Conservation (phyloP, 2,888 invertebrate genomes). For the Odontocerum albicorne region DNA sequence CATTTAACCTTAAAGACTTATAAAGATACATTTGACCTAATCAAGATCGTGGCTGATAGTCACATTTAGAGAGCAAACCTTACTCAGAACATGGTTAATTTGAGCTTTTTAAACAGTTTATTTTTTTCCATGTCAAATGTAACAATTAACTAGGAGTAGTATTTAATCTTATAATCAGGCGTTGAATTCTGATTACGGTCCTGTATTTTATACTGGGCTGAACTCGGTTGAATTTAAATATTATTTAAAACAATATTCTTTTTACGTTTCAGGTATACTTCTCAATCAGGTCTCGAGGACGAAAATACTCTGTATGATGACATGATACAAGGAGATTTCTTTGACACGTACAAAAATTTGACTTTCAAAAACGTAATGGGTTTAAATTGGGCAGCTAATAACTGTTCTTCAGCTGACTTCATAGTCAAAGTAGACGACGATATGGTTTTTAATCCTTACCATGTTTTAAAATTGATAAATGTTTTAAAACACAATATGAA, state of each 20-base stretch:
- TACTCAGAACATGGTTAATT: too few species aligned
- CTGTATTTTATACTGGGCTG: too few species aligned
- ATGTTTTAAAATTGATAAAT: conserved; percentile 52
- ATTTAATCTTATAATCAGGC: too few species aligned
- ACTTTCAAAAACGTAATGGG: conserved; percentile 76
- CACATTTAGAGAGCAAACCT: too few species aligned
- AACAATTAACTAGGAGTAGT: too few species aligned
- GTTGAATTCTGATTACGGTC: too few species aligned
- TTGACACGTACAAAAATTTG: conserved; percentile 68
- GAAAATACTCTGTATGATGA: conserved; percentile 69
- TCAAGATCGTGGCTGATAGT: too few species aligned
- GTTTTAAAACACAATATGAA: conserved; percentile 43
- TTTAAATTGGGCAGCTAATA: conserved; percentile 61
- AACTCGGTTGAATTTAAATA: conserved; percentile 54
- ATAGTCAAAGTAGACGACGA: conserved; percentile 83
- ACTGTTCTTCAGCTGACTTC: conserved; percentile 58
- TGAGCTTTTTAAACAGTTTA: too few species aligned
- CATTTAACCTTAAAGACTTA: too few species aligned
- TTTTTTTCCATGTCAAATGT: too few species aligned
- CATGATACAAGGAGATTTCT: conserved; percentile 71
- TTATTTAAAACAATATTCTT: too few species aligned
- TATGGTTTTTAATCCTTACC: conserved; percentile 69
- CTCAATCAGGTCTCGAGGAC: conserved; percentile 59
- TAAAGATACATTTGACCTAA: too few species aligned
- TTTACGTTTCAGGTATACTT: conserved; percentile 41